Base-by-base conservation (phyloP, 2,888 invertebrate genomes). In the Phrixothrix hirtus region DNA sequence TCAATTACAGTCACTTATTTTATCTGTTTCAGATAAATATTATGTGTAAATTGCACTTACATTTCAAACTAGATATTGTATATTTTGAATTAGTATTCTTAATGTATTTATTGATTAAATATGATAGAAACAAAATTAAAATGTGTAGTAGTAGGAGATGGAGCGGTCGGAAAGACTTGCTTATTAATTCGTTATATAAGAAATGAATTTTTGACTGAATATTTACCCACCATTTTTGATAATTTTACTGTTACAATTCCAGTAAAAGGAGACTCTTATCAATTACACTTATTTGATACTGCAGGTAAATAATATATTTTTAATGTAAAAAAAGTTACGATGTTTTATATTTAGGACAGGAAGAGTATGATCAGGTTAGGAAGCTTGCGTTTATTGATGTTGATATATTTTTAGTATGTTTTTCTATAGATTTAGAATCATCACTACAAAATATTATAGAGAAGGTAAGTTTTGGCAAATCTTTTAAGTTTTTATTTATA, bases 101-200 rank as follows among this genome's bases (percentile, higher is more conserved):
- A n/a, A n/a, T n/a, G n/a, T n/a, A n/a, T 21, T 7, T 21, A 21
- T 5, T 21, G 7, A 1, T 34, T 16, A 13, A 12, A 26, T 9
- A 38, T 38, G 38, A 11, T 26, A n/a, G 4, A 27, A 12, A 27
- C 21, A 12, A 25, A 93, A 63, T 93, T 94, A 76, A 95, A 95
- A 78, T 95, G 95, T 82, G 95, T 95, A 62, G 95, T 95, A 60
- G 95, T 95, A 55, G 95, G 95, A 12, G 95, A 95, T 75, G 95
- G 95, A 70, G 95, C 94, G 26, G 95, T 95, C 55, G 95, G 95
- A 81, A 95, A 95, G 82, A 95, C 94, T 38, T 94, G 21, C 7
- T 25, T 43, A 21, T 10, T 43, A 11, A 32, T 43, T 7, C 25
- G 43, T 4, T 43, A 43, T 32, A 9, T 16, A 4, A 11, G 11